Base-by-base conservation (phyloP, 1,140 invertebrate genomes). In the Scaptomyza graminum region DNA sequence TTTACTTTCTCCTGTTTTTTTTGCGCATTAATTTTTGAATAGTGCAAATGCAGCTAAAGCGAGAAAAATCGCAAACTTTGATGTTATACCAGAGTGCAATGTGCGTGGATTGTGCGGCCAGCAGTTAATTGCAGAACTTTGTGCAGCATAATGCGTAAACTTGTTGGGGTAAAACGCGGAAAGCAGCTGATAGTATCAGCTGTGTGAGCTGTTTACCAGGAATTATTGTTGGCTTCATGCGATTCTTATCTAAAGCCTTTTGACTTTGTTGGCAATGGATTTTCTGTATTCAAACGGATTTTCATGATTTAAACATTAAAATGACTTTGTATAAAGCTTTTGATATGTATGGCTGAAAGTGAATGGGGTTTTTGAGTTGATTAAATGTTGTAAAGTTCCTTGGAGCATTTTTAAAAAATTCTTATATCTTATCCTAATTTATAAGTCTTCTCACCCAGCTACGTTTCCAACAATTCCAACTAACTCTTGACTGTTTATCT, bases 11-110 rank as follows among this genome's bases (percentile, higher is more conserved):
- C 16, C 28, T n/a, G n/a, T 47, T 61, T 57, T 77, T 72, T 62
- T 70, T 64, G 57, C 37, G 56, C 80, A 76, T 84, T 85, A 64
- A 80, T 79, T 84, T 83, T 84, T 84, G 46, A 84, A 69, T 69
- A 83, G 76, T 41, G 57, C 46, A 84, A 82, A 82, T 83, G 80
- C 80, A 56, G 46, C 51, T 68, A 44, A 34, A 34, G 31, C 8
- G 28, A 39, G 37, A 60, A 72, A 75, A 61, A 52, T 43, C 43
- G 54, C 46, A 50, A 44, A 52, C 54, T 72, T 55, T 66, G 18
- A 65, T 72, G 50, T 51, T 60, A 67, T 57, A 13, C 44, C 59
- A 50, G 22, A 68, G 47, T 49, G 18, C 47, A 59, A 39, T 47
- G 18, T 54, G 69, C 69, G 43, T 52, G 31, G 56, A 73, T 64